These are phyloP conservation scores for Athalia rosae DNA, from an alignment of 2,888 invertebrate species.

Conservation along the genomic window DNA sequence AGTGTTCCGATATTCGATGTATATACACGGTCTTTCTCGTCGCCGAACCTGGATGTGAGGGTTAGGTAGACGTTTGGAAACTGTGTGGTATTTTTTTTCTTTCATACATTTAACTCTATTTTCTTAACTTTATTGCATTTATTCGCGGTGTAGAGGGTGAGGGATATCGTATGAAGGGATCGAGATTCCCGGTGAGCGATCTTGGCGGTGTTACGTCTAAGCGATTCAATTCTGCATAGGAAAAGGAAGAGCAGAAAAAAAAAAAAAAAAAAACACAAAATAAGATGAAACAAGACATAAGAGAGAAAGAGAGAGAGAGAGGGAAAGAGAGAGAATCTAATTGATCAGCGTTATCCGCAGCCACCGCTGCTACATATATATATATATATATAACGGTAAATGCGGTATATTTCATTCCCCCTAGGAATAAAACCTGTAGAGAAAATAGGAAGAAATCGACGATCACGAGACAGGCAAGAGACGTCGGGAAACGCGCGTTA, in stretches of 20 bases:
- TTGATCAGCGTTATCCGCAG: constrained; percentile 59
- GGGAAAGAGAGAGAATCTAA: constrained; percentile 57
- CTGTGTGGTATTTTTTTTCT: background rate
- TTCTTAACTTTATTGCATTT: background rate
- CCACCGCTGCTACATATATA: constrained; percentile 56
- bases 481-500: too few relatives aligned
- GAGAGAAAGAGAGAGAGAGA: constrained; percentile 55
- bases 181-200: background rate
- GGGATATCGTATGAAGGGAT: too few relatives aligned
- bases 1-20: too few relatives aligned
- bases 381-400: constrained; percentile 49
- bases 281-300: constrained; percentile 59
- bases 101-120: background rate
- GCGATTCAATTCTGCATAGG: background rate
- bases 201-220: background rate
- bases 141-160: background rate
- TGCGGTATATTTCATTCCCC: constrained; percentile 33
- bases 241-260: too few relatives aligned
- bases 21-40: too few relatives aligned
- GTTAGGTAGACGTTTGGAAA: background rate
- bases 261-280: too few relatives aligned
- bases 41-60: too few relatives aligned
- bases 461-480: too few relatives aligned
- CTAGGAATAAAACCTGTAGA: background rate
- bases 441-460: too few relatives aligned